Conservation (phyloP, 2,113 vertebrate genomes). For the Protobothrops mucrosquamatus region DNA sequence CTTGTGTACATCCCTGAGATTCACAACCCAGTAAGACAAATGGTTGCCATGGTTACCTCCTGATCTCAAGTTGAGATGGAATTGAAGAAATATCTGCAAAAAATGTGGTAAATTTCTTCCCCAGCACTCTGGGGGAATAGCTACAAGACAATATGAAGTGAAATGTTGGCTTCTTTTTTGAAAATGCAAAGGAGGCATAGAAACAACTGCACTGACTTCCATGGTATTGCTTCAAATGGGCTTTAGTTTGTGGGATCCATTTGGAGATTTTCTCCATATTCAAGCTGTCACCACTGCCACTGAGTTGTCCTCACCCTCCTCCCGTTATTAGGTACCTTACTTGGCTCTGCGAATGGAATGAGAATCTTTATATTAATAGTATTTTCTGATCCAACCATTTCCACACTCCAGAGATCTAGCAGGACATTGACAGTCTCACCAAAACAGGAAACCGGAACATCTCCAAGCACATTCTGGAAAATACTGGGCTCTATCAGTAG, state of each 20-base stretch:
- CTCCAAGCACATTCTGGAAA: background rate
- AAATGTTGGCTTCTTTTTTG: background rate
- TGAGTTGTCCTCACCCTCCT: background rate
- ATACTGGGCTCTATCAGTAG: background rate
- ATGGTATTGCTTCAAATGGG: background rate
- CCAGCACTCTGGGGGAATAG: background rate
- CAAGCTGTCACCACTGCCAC: background rate
- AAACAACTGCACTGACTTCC: background rate
- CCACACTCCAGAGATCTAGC: background rate
- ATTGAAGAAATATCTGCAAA: background rate
- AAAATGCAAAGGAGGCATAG: background rate
- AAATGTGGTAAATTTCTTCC: background rate
- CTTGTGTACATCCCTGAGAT: background rate
- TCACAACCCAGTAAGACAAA: background rate
- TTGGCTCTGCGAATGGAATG: background rate
- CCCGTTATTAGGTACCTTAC: background rate
- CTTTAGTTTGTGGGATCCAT: background rate
- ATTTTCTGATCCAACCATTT: background rate
- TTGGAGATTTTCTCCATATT: background rate
- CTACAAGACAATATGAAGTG: background rate
- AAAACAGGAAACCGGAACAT: background rate
- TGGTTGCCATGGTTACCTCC: background rate
- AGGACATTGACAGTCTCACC: background rate
- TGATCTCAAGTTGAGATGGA: background rate
- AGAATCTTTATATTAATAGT: background rate